Base-by-base conservation (phyloP, 2,888 invertebrate species). In the Mylabris sibirica region DNA sequence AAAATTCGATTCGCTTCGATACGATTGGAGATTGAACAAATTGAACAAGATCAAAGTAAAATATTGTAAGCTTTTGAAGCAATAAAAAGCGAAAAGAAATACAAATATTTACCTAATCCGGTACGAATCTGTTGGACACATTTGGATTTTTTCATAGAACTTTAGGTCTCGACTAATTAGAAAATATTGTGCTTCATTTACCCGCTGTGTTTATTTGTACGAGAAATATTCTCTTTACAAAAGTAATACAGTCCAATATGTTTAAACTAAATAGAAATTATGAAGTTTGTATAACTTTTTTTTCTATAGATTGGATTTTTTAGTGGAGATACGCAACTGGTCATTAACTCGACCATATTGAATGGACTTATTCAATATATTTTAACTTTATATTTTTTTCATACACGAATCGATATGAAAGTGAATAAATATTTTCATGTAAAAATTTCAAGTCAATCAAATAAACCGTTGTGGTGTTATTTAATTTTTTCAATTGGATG, bases 191-290 rank as follows among this genome's bases (percentile, higher is more conserved):
- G 20, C 49, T 53, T 22, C 49, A 53, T 53, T 53, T 53, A 22
- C 20, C 22, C 8, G 49, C 17, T 44, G 44, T 44, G 44, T 44
- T 2, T 20, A 20, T 53, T 8, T 22, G 11, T 11, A n/a, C 2
- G 20, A 53, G 20, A 53, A 53, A 53, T 53, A 22, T 53, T 9
- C 0, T 11, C 22, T 22, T 22, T 22, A 12, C n/a, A 17, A 44
- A 3, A 44, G 6, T 4, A 17, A 44, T 38, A 44, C 49, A 53
- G 11, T 11, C 49, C 49, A 22, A 22, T 53, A 22, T 44, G 17
- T 53, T 53, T 53, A 17, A 61, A 66, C 61, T 69, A 69, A 69
- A 66, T 60, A 69, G 69, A 64, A 69, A 69, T 69, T 63, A 66
- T 66, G 38, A 64, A 66, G 63, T 69, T 63, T 66, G 44, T 63